Percentiles rank a stretch among this genome's conserved stretches.
Conservation (phyloP, 2,888 invertebrate species). For the Spicauda simplicius region DNA sequence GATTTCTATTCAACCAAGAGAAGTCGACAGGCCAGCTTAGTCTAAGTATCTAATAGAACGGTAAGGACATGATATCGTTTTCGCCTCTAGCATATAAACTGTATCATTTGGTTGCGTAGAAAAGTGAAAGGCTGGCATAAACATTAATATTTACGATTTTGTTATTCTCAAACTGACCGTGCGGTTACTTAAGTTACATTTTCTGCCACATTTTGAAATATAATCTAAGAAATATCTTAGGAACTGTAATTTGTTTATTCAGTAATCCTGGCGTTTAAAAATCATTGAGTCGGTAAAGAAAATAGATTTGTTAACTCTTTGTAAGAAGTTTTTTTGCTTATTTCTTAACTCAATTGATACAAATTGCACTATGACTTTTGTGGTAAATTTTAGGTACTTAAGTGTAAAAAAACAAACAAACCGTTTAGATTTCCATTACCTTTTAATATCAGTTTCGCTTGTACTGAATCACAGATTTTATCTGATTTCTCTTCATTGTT, state of each 20-base stretch:
- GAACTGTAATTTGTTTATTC: not conserved
- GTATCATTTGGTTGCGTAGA: slow-evolving; percentile 33
- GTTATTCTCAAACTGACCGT: slow-evolving; percentile 25
- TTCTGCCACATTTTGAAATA: slow-evolving; percentile 23
- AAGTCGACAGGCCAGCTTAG: too few species aligned
- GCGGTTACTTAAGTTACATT: slow-evolving; percentile 23
- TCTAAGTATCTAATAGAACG: not conserved
- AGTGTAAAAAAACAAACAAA: not conserved
- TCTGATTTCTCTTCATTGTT: not conserved
- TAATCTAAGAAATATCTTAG: slow-evolving; percentile 6
- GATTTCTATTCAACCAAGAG: too few species aligned
- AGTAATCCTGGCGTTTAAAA: not conserved
- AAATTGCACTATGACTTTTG: not conserved
- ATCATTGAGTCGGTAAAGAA: not conserved
- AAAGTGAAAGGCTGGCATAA: slow-evolving; percentile 35
- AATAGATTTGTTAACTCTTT: not conserved
- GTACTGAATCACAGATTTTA: not conserved
- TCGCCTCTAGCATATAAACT: slow-evolving; percentile 23
- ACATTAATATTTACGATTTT: slow-evolving; percentile 37
- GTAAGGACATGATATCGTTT: slow-evolving; percentile 16
- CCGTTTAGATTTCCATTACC: not conserved
- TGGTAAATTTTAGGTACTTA: not conserved
- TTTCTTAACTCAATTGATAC: not conserved
- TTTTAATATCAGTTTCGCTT: not conserved
- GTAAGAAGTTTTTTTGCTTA: not conserved